Conservation (phyloP, 1,140 invertebrate species). For the Drosophila ercepeae region DNA sequence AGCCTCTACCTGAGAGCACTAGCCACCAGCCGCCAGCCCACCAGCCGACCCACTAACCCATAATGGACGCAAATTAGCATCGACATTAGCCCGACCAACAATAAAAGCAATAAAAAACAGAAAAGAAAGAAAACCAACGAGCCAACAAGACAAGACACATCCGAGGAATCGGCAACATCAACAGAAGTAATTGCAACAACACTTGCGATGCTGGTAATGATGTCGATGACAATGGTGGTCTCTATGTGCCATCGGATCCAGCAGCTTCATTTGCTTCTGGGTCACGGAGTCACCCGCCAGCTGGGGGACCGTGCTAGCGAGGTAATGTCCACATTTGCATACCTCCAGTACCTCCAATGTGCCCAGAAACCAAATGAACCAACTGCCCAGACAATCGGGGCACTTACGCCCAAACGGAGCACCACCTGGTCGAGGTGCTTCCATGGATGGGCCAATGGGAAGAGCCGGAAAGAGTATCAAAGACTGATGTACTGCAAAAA, state of each 20-base stretch:
- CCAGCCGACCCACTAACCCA: conserved; percentile 42
- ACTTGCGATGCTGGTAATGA: conserved; percentile 9
- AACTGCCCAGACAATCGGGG: not conserved
- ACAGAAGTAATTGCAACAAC: conserved; percentile 6
- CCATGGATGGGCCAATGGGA: conserved; percentile 7
- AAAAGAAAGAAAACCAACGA: not conserved
- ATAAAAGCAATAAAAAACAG: conserved; percentile 10
- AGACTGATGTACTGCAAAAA: too few species aligned
- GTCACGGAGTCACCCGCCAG: conserved; percentile 17
- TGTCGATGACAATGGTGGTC: conserved; percentile 34
- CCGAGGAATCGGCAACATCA: not conserved
- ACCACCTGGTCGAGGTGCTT: conserved; percentile 35
- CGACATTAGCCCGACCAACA: conserved; percentile 30
- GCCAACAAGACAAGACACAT: not conserved
- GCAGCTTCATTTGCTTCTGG: conserved; percentile 43
- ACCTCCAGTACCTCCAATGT: not conserved
- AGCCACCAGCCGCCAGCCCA: not conserved
- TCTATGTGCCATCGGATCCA: not conserved
- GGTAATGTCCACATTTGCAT: conserved; percentile 7
- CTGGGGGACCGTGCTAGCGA: not conserved
- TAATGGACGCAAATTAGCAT: conserved; percentile 54
- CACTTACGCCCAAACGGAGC: conserved; percentile 53
- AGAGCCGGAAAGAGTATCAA: too few species aligned
- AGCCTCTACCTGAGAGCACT: not conserved
- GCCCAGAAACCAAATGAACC: conserved; percentile 5